Base-by-base conservation (phyloP, 1,140 invertebrate species). In the Pollicipes pollicipes region DNA sequence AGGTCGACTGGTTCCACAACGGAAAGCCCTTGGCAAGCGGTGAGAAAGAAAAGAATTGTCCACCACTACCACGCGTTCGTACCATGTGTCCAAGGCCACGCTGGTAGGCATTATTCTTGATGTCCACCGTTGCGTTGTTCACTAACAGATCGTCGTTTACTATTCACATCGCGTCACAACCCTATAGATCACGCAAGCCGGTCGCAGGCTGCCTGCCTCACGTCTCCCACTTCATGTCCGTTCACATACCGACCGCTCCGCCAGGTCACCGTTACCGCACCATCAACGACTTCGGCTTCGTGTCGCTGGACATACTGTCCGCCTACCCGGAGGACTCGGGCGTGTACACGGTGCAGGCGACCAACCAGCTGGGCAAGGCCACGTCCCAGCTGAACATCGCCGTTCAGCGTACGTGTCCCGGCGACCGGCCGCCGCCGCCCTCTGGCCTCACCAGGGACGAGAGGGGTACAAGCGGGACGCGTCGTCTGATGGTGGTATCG, bases 201-300 rank as follows among this genome's bases (percentile, higher is more conserved):
- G n/a, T n/a, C n/a, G n/a, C n/a, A n/a, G n/a, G n/a, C n/a, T n/a
- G n/a, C n/a, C n/a, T n/a, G n/a, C n/a, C n/a, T n/a, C n/a, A n/a
- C n/a, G n/a, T n/a, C n/a, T n/a, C n/a, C n/a, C n/a, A n/a, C n/a
- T n/a, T n/a, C n/a, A n/a, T n/a, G 35, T 35, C 6, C 35, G 35
- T 35, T 8, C 35, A 8, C 45, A 21, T 21, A 2, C 10, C 24
- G 45, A 58, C 45, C 45, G 6, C 13, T 58, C 13, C 17, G 45
- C 45, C 45, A 58, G 45, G 45, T 31, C 66, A 31, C 78, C 86
- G 93, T 74, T 96, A 93, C 82, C 87, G 91, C 75, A 94, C 91
- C 69, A 87, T 89, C 16, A 93, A 91, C 77, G 94, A 98, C 79
- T 98, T 98, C 82, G 95, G 95, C 37, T 96, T 95, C 80, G 91